A percentile compares a stretch with the other conserved stretches of the same genome.
phyloP scores from a whole-genome alignment of 2,797 vertebrate species.

The Tangara arthus region DNA sequence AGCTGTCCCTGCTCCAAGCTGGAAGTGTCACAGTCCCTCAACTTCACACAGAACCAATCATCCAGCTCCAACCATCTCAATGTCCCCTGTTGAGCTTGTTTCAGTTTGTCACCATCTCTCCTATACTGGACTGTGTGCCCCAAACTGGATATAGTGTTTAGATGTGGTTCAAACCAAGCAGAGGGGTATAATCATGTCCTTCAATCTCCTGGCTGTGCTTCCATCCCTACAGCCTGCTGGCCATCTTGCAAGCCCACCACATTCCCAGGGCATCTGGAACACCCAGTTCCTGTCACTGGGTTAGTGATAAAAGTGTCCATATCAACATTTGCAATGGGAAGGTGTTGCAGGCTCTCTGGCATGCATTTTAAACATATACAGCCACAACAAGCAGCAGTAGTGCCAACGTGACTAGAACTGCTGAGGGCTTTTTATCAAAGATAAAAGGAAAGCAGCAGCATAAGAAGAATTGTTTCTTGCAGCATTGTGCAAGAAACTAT shows the following conservation, averaged over 20 bases:
- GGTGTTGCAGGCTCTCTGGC: neutral
- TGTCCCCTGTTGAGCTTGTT: neutral
- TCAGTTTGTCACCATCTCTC: neutral
- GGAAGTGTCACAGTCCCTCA: neutral
- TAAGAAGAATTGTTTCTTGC: too few species aligned
- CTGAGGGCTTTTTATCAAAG: neutral
- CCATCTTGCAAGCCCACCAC: neutral
- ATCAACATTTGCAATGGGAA: neutral
- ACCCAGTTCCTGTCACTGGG: neutral
- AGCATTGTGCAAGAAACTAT: neutral
- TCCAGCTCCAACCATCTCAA: neutral
- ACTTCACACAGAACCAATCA: neutral
- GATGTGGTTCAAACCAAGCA: neutral
- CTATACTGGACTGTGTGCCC: accelerated
- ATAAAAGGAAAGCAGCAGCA: neutral
- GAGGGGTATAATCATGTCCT: neutral
- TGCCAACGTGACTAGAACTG: neutral
- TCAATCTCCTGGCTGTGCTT: neutral
- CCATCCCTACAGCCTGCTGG: neutral
- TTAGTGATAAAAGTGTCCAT: neutral
- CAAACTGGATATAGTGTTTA: neutral
- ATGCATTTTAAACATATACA: neutral
- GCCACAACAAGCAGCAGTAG: neutral
- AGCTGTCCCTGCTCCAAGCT: neutral
- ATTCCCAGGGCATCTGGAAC: neutral